Conservation (phyloP, 2,888 invertebrate genomes). For the Leptodirus hochenwartii region DNA sequence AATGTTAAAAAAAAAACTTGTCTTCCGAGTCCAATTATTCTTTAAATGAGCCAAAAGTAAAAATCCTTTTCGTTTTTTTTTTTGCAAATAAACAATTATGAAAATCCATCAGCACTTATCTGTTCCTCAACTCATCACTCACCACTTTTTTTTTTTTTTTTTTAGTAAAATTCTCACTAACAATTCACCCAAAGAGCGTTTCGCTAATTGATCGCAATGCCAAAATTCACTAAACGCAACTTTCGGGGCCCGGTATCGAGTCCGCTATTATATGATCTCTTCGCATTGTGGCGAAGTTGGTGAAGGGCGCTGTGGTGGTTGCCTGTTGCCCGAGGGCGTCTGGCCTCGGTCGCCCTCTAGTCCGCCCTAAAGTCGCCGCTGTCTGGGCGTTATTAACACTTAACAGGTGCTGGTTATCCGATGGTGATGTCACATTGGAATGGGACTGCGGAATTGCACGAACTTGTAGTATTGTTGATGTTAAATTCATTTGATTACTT, state of each 20-base stretch:
- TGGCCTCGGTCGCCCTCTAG: constrained; percentile 21
- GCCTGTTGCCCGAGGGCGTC: constrained; percentile 10
- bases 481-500: constrained; percentile 11
- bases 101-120: no score
- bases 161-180: no score
- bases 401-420: constrained; percentile 16
- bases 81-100: no score
- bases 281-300: constrained; percentile 38
- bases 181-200: no score
- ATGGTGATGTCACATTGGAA: constrained; percentile 15
- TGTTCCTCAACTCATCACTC: no score
- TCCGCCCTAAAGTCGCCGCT: constrained; percentile 22
- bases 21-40: no score
- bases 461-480: background rate
- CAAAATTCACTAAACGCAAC: constrained; percentile 49
- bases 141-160: no score
- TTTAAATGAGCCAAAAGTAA: no score
- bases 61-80: no score
- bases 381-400: constrained; percentile 9
- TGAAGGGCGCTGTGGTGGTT: constrained; percentile 28
- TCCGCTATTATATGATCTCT: constrained; percentile 68
- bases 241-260: constrained; percentile 73
- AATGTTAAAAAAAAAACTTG: no score
- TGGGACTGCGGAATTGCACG: constrained; percentile 13
- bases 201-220: constrained; percentile 5